Evolutionary conservation across 1,140 invertebrate species (phyloP).

Genomic region (Zelostemma sp.): DNA sequence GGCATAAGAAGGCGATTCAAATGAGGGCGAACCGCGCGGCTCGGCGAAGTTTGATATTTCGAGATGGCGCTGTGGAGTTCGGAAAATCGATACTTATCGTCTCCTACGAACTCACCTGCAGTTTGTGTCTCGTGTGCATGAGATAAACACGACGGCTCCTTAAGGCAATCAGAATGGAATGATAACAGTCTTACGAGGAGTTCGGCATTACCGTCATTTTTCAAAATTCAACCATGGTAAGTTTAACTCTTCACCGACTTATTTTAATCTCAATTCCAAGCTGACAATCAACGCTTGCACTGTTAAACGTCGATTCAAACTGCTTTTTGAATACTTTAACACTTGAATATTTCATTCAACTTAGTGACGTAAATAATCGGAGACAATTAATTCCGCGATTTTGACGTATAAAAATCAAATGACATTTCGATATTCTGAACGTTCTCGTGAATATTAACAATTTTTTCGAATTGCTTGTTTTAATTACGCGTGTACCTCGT

Average conservation of each 20-base stretch:
- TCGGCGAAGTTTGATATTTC: slow-evolving; percentile 26
- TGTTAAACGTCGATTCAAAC: too few species aligned
- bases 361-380: too few species aligned
- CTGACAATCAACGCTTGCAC: too few species aligned
- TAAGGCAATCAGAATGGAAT: slow-evolving; percentile 59
- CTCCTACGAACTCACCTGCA: slow-evolving; percentile 60
- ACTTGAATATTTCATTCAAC: too few species aligned
- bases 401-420: too few species aligned
- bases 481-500: too few species aligned
- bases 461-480: too few species aligned
- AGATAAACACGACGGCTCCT: slow-evolving; percentile 62
- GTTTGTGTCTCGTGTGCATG: slow-evolving; percentile 65
- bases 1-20: slow-evolving; percentile 35
- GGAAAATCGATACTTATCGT: slow-evolving; percentile 69
- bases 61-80: slow-evolving; percentile 46
- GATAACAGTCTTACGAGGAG: slow-evolving; percentile 40
- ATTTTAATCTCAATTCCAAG: not conserved
- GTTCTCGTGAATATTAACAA: too few species aligned
- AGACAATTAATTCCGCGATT: too few species aligned
- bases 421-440: too few species aligned
- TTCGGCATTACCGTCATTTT: slow-evolving; percentile 24
- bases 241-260: not conserved
- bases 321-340: too few species aligned
- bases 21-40: slow-evolving; percentile 31
- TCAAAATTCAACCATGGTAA: slow-evolving; percentile 33